These are phyloP conservation scores for Leptinotarsa undecemlineata DNA, from an alignment of 1,140 invertebrate genomes.

Conservation along the genomic window DNA sequence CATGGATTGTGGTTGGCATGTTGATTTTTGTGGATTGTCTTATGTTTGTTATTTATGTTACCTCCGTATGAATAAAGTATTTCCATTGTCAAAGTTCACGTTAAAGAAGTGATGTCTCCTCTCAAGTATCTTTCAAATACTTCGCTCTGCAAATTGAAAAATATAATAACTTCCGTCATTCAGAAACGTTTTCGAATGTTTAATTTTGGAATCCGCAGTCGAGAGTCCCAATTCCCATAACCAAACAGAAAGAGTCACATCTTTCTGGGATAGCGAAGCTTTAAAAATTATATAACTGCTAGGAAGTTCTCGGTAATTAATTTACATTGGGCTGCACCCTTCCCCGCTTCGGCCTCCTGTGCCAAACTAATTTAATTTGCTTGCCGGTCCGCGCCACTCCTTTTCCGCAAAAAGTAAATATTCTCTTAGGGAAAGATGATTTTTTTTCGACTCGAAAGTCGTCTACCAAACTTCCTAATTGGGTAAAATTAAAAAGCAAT, in stretches of 20 bases:
- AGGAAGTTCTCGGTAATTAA: constrained; percentile 5
- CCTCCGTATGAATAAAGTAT: no score
- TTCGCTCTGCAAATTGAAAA: background rate
- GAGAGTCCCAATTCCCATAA: background rate
- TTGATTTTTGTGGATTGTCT: no score
- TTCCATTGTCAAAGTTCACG: no score
- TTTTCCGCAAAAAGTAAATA: background rate
- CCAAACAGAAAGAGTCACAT: constrained; percentile 4
- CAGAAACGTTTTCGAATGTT: background rate
- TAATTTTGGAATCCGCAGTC: background rate
- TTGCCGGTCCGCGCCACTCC: background rate
- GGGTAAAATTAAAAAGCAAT: constrained; percentile 4
- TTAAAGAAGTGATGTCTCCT: no score
- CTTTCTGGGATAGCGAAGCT: background rate
- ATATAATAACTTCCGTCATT: background rate
- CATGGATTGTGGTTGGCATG: no score
- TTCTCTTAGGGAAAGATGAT: constrained; percentile 1
- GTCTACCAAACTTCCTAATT: background rate
- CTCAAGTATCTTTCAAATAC: background rate
- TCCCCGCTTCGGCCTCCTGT: background rate
- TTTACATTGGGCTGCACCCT: background rate
- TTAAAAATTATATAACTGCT: constrained; percentile 1
- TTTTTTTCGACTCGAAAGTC: constrained; percentile 1
- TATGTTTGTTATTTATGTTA: no score
- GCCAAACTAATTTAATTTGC: constrained; percentile 3